Conservation (phyloP, 35 echinoderm and acorn worm species). For the Lytechinus variegatus region DNA sequence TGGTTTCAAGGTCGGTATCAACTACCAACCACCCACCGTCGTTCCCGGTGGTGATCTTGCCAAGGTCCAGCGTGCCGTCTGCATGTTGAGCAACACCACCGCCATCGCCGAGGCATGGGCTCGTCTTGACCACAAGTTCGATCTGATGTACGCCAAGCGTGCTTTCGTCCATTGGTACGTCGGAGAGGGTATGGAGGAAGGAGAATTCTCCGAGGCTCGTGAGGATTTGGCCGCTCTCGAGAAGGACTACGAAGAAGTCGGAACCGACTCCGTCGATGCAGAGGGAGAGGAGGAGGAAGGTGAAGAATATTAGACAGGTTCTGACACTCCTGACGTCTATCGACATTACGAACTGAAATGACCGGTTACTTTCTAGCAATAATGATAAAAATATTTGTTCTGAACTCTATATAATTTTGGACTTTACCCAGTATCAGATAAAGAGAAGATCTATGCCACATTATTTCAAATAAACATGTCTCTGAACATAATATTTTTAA, state of each 20-base stretch:
- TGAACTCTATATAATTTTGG: no score
- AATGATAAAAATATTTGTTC: no score
- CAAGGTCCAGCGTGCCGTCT: constrained; percentile 76
- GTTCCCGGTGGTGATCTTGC: constrained; percentile 77
- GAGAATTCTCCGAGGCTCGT: constrained; percentile 86
- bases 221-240: constrained; percentile 88
- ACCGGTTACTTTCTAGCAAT: no score
- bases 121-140: constrained; percentile 77
- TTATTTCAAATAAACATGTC: no score
- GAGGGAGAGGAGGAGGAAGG: background rate
- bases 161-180: constrained; percentile 82
- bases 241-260: constrained; percentile 92
- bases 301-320: no score
- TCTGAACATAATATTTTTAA: no score
- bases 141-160: constrained; percentile 83
- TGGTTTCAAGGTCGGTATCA: constrained; percentile 81
- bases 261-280: constrained; percentile 58
- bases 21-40: constrained; percentile 75
- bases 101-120: constrained; percentile 73
- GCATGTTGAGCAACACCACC: constrained; percentile 82
- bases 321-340: no score
- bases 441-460: no score
- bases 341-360: no score
- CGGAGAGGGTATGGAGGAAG: constrained; percentile 80
- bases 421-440: no score